A percentile compares a stretch with the other conserved stretches of the same genome.
Evolutionary conservation across 2,113 vertebrate genomes (phyloP).

Genomic region (Eolophus roseicapilla): DNA sequence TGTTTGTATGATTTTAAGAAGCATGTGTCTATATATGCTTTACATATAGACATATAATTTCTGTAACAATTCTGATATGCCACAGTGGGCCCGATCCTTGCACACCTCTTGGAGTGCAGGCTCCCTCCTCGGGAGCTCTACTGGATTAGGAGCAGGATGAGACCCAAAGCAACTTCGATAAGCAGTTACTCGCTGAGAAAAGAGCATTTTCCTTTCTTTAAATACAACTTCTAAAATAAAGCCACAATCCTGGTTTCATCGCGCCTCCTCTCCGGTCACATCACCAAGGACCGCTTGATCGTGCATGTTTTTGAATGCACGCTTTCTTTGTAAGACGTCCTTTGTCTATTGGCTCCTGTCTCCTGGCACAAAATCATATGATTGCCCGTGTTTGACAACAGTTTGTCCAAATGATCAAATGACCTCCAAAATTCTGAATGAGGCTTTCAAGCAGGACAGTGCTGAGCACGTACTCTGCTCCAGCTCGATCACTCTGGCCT

Average conservation of each 20-base stretch:
- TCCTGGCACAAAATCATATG: conserved; percentile 15
- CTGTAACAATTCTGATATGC: background rate
- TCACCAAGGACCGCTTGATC: background rate
- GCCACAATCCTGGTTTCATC: background rate
- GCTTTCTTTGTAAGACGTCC: conserved; percentile 20
- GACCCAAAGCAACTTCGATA: background rate
- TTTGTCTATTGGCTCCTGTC: conserved; percentile 47
- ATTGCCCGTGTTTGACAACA: conserved; percentile 40
- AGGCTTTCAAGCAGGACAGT: background rate
- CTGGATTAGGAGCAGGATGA: background rate
- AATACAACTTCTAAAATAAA: background rate
- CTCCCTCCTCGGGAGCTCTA: background rate
- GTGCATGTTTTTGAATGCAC: background rate
- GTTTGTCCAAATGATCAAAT: conserved; percentile 8
- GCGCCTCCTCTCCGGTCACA: background rate
- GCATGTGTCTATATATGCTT: background rate
- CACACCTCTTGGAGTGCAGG: background rate
- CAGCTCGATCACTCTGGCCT: background rate
- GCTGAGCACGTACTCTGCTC: background rate
- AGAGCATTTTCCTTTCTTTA: background rate
- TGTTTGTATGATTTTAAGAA: background rate
- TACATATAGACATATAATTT: too few species aligned
- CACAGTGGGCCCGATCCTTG: background rate
- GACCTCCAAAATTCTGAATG: conserved; percentile 14
- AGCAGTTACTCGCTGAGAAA: background rate